These are phyloP conservation scores for Teleiodes luculella DNA, from an alignment of 2,888 invertebrate species.

Conservation along the genomic window DNA sequence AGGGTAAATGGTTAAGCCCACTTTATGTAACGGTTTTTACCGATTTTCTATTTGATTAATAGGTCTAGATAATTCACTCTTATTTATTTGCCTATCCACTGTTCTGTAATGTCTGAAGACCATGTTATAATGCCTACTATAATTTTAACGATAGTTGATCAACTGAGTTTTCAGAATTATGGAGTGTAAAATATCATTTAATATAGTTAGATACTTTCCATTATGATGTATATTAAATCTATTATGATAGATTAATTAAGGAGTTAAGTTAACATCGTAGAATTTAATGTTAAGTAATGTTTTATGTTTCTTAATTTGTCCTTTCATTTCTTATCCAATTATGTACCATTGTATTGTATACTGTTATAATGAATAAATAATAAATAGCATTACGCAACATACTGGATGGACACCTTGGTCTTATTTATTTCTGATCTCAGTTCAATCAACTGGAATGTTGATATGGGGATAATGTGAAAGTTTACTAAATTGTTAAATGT, in stretches of 20 bases:
- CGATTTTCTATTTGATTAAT: slow-evolving; percentile 33
- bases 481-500: slow-evolving; percentile 74
- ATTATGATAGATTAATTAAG: slow-evolving; percentile 56
- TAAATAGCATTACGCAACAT: neutral
- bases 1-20: slow-evolving; percentile 36
- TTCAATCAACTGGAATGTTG: slow-evolving; percentile 64
- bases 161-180: slow-evolving; percentile 45
- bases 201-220: slow-evolving; percentile 56
- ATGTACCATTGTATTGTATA: slow-evolving; percentile 22
- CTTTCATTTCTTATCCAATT: slow-evolving; percentile 29
- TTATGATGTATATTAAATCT: slow-evolving; percentile 64
- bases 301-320: slow-evolving; percentile 30
- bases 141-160: slow-evolving; percentile 44
- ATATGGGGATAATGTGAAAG: slow-evolving; percentile 58
- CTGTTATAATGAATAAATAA: neutral
- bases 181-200: slow-evolving; percentile 53
- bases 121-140: slow-evolving; percentile 47
- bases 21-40: slow-evolving; percentile 17
- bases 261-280: slow-evolving; percentile 57
- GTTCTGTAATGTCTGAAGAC: slow-evolving; percentile 26
- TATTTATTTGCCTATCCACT: slow-evolving; percentile 33
- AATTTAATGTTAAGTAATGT: slow-evolving; percentile 55
- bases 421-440: slow-evolving; percentile 72
- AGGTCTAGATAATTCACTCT: slow-evolving; percentile 27
- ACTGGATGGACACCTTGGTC: slow-evolving; percentile 38